A percentile compares a stretch with the other conserved stretches of the same genome.
phyloP scores from a whole-genome alignment of 2,797 vertebrate species.

The Pangasius djambal region DNA sequence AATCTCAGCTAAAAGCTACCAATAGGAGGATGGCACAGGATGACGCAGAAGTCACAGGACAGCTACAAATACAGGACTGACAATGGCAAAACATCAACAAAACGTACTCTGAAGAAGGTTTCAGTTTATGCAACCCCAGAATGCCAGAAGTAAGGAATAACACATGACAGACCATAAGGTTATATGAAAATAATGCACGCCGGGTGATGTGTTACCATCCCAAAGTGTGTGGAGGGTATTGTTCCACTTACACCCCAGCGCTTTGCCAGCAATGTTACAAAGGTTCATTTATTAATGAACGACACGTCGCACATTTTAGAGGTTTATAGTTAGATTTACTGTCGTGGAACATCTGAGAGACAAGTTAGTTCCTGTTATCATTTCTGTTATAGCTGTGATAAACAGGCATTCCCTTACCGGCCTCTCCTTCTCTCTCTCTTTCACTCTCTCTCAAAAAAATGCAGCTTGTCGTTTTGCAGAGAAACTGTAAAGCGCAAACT shows the following conservation, averaged over 20 bases:
- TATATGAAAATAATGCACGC: not conserved
- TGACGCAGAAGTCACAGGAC: not conserved
- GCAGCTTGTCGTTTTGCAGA: not conserved
- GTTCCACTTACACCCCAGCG: not conserved
- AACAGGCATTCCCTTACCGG: not conserved
- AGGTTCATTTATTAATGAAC: not conserved
- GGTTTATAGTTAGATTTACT: not conserved
- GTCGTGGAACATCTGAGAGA: not conserved
- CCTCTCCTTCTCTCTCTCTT: not conserved
- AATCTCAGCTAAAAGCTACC: not conserved
- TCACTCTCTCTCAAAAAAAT: not conserved
- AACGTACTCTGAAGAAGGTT: not conserved
- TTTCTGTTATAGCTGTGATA: not conserved
- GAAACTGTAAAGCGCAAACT: not conserved
- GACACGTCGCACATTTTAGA: not conserved
- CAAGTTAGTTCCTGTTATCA: not conserved
- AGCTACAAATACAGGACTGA: not conserved
- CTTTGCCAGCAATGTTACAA: not conserved
- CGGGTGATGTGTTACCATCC: not conserved
- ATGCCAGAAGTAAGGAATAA: not conserved
- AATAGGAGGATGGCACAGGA: not conserved
- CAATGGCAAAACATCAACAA: not conserved
- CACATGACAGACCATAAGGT: not conserved
- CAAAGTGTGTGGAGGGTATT: not conserved
- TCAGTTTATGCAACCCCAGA: not conserved